Evolutionary conservation across 2,888 invertebrate genomes (phyloP), one percentile per base, ranked within the genome.

Genomic region (Drosophila paranaensis): DNA sequence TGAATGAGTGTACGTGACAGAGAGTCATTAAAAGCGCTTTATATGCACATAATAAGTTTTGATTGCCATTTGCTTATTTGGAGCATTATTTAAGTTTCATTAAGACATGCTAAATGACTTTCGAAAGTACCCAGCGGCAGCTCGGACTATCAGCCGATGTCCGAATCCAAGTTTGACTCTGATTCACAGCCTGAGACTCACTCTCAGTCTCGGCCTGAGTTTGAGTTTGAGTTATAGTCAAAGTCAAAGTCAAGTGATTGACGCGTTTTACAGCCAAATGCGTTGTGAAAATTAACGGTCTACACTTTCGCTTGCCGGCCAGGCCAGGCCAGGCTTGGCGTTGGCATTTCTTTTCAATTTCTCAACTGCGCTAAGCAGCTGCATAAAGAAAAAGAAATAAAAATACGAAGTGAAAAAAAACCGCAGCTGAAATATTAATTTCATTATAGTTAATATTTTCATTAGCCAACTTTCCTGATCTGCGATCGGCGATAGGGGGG

Each of bases 71-170:
- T 79, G 81, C 88, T 78, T 86, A 88, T 88, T 83, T 88, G 84
- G 84, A 86, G 88, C 88, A 76, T 74, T 81, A 81, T 85, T 85
- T 75, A 73, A 79, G 85, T 89, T 89, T 76, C 73, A 88, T 86
- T 87, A 82, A 88, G 88, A 84, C 88, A 89, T 84, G 75, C 81
- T 88, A 88, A 88, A 87, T 86, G 82, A 76, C 73, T 88, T 88
- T 86, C 85, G 86, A 86, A 86, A 89, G 85, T 89, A 60, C 55
- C 60, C 30, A 54, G 50, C 53, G 25, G 10, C 48, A 50, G 39
- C 37, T n/a, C 48, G 13, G 13, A n/a, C 45, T 45, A 25, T 14
- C 27, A 45, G 16, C 37, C 37, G 25, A 55, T 5, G 55, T 39
- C 33, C 42, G 43, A 37, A 35, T 50, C 39, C 42, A 25, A 61